Percentiles rank a stretch among this genome's conserved stretches.
Evolutionary conservation across 2,797 vertebrate genomes (phyloP).

Genomic region (Molossus molossus): DNA sequence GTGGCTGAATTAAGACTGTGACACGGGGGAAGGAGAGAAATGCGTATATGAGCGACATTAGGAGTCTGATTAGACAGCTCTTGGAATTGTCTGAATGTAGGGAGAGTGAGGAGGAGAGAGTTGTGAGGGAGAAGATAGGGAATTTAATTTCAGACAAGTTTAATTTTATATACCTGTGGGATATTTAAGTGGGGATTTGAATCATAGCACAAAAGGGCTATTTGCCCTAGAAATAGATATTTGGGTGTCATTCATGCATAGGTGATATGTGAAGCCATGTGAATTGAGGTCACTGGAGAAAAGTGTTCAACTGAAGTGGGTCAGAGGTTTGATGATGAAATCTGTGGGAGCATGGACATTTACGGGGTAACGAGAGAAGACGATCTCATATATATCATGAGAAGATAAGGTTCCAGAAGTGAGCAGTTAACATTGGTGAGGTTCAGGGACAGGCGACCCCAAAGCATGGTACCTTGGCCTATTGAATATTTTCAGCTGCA

Average conservation of each 20-base stretch:
- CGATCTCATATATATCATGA: neutral
- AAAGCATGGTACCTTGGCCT: neutral
- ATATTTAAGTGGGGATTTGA: neutral
- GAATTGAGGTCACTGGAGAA: neutral
- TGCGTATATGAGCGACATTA: neutral
- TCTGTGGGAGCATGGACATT: neutral
- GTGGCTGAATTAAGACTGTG: neutral
- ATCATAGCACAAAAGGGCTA: neutral
- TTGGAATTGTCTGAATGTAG: neutral
- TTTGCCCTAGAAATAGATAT: neutral
- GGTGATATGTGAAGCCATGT: neutral
- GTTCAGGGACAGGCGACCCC: neutral
- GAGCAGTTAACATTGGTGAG: neutral
- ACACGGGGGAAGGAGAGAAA: neutral
- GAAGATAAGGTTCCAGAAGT: neutral
- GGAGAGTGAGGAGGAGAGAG: neutral
- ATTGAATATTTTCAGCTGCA: neutral
- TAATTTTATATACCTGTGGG: neutral
- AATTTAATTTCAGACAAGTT: slow-evolving; percentile 36
- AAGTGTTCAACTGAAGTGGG: neutral
- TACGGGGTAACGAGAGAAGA: neutral
- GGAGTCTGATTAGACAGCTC: neutral
- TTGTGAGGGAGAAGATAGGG: neutral
- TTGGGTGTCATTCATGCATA: neutral
- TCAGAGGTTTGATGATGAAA: neutral